Evolutionary conservation across 2,797 vertebrate species (phyloP), one percentile per base, ranked within the genome.

Genomic region (Rhinatrema bivittatum): DNA sequence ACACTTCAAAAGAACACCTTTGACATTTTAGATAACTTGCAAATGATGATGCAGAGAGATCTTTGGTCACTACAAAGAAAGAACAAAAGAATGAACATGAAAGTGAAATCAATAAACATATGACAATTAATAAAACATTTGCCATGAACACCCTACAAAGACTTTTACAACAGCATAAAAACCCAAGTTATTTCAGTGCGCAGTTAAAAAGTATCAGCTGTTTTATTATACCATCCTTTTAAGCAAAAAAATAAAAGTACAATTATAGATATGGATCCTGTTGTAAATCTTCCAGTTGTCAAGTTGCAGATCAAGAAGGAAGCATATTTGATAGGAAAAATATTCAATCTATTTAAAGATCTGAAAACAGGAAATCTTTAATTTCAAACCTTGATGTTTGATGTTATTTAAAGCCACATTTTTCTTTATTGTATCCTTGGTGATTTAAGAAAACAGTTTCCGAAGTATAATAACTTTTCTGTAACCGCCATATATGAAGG

Each of bases 81-180:
- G 91, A 97, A 97, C 91, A 98, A 93, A 96, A 94, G 90, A 91
- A 94, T 83, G 83, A 81, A 93, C 93, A 95, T 94, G 90, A 95
- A 98, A 97, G 93, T 89, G 88, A 92, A 94, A 94, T 94, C 92
- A 95, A 93, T 93, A 95, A 95, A 94, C 93, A 95, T 91, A 93
- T 90, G 91, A 86, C 87, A 88, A 93, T 97, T 93, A 97, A 95
- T 97, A 93, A 93, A 96, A 95, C 91, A 93, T 94, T 89, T 89
- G 84, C 84, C 81, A 85, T 86, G 86, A 93, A 91, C 90, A 91
- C 87, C 86, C 87, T 86, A 89, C 89, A 94, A 91, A 95, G 90
- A 85, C 77, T 86, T 90, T 87, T 83, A 81, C 84, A 84, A 87
- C 76, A 71, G 80, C 80, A 86, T 83, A 87, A 86, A 84, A 76